phyloP scores from a whole-genome alignment of 1,140 invertebrate species.

The Conus ventricosus region DNA sequence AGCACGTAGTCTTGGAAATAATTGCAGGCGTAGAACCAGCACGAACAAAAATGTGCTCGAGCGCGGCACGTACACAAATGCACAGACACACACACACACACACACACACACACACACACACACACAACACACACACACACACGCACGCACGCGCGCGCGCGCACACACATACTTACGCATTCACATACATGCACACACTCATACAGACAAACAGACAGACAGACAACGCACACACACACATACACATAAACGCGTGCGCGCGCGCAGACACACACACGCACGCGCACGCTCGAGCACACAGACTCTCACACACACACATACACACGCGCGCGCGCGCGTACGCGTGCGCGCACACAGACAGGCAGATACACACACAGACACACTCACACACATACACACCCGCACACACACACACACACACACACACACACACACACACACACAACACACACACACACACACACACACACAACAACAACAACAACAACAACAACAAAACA shows the following conservation, averaged over 20 bases:
- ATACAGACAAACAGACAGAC: not conserved
- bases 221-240: not conserved
- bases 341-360: not conserved
- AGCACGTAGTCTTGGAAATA: no score
- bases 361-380: not conserved
- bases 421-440: not conserved
- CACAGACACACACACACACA: not conserved
- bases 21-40: not conserved
- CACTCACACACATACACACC: not conserved
- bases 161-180: not conserved
- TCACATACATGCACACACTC: constrained; percentile 10
- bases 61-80: not conserved
- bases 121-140: constrained; percentile 9
- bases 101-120: not conserved
- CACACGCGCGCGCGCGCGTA: not conserved
- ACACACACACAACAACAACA: not conserved
- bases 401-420: not conserved
- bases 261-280: not conserved
- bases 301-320: not conserved
- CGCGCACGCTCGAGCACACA: not conserved
- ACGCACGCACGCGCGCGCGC: not conserved
- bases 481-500: no score
- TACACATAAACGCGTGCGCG: not conserved
- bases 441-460: not conserved
- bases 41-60: not conserved